phyloP scores from a whole-genome alignment of 2,113 vertebrate genomes.

The Amphiprion ocellaris region DNA sequence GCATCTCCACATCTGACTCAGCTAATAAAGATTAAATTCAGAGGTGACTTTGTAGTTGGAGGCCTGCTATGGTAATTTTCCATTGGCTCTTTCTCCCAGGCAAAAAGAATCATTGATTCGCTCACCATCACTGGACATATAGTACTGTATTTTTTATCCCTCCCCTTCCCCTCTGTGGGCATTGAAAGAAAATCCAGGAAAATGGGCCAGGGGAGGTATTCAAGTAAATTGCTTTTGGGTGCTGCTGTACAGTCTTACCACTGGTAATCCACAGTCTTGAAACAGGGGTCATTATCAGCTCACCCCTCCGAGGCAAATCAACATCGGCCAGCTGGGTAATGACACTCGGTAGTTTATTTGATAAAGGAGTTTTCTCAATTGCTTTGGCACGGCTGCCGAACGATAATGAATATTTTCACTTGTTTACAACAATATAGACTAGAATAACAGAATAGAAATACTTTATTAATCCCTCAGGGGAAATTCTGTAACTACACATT shows the following conservation, averaged over 20 bases:
- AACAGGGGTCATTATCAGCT: constrained; percentile 32
- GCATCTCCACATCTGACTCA: constrained; percentile 80
- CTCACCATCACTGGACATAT: constrained; percentile 51
- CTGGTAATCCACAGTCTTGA: constrained; percentile 38
- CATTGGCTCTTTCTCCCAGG: constrained; percentile 41
- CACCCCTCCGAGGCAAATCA: constrained; percentile 36
- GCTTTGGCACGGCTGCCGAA: too few species aligned
- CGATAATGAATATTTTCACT: too few species aligned
- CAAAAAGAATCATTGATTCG: constrained; percentile 59
- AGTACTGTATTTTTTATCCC: constrained; percentile 33
- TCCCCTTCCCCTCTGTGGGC: constrained; percentile 40
- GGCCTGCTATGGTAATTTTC: constrained; percentile 65
- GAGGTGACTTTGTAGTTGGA: constrained; percentile 74
- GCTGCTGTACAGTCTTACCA: constrained; percentile 36
- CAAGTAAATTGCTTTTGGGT: constrained; percentile 62
- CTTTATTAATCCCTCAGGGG: too few species aligned
- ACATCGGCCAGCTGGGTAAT: constrained; percentile 4
- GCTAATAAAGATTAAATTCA: constrained; percentile 75
- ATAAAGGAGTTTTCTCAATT: too few species aligned
- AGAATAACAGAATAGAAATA: too few species aligned
- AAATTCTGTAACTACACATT: too few species aligned
- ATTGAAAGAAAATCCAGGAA: constrained; percentile 71
- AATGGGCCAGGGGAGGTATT: constrained; percentile 75
- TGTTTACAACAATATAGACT: too few species aligned
- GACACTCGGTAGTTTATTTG: not conserved